Percentiles rank a stretch among this genome's conserved stretches.
Conservation (phyloP, 1,140 invertebrate genomes). For the Listronotus bonariensis region DNA sequence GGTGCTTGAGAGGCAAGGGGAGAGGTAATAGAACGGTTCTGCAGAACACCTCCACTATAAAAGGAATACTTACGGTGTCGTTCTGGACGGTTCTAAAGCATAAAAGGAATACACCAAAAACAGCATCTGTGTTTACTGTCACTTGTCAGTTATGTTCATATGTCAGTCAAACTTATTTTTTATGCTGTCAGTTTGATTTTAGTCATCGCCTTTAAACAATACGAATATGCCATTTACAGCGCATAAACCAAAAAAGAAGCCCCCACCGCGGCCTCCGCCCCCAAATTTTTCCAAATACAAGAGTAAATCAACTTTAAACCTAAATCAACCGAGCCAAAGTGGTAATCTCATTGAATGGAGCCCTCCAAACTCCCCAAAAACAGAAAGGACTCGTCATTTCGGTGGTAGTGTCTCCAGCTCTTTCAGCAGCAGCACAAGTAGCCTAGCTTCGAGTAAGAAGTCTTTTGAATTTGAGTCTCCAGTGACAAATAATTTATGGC, state of each 20-base stretch:
- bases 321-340: slow-evolving; percentile 39
- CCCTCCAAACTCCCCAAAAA: slow-evolving; percentile 48
- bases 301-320: slow-evolving; percentile 49
- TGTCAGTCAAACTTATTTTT: too few species aligned
- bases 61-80: too few species aligned
- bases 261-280: slow-evolving; percentile 52
- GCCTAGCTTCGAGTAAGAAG: slow-evolving; percentile 53
- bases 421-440: slow-evolving; percentile 53
- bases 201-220: too few species aligned
- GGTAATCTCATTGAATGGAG: slow-evolving; percentile 51
- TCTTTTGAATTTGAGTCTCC: slow-evolving; percentile 48
- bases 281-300: slow-evolving; percentile 50
- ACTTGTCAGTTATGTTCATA: too few species aligned
- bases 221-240: slow-evolving; percentile 29
- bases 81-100: too few species aligned
- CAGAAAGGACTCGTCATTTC: slow-evolving; percentile 39
- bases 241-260: slow-evolving; percentile 48
- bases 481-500: slow-evolving; percentile 36
- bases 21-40: too few species aligned
- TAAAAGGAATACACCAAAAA: too few species aligned
- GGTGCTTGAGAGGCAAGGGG: too few species aligned
- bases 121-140: too few species aligned
- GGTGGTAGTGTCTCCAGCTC: slow-evolving; percentile 54
- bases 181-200: too few species aligned
- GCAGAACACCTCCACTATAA: too few species aligned